Conservation (phyloP, 1,140 invertebrate species). For the Lepidurus arcticus region DNA sequence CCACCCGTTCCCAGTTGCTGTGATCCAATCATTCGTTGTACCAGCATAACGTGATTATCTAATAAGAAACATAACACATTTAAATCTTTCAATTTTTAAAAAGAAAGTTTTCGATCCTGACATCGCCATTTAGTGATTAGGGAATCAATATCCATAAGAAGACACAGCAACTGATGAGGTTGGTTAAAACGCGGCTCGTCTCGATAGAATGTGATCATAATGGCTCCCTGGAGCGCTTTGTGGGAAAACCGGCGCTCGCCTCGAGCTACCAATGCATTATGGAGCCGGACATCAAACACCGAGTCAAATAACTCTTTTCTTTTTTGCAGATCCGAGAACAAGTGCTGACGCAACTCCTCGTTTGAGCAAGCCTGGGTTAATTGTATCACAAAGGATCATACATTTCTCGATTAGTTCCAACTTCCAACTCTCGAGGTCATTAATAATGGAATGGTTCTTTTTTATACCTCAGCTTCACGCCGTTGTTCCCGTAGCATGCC, state of each 20-base stretch:
- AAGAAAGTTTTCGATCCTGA: constrained; percentile 54
- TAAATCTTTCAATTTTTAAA: background rate
- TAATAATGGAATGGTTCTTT: constrained; percentile 17
- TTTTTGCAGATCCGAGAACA: constrained; percentile 66
- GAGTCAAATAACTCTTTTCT: constrained; percentile 77
- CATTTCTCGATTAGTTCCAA: constrained; percentile 7
- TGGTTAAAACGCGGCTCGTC: constrained; percentile 95
- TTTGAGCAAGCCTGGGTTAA: constrained; percentile 52
- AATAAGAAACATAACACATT: constrained; percentile 37
- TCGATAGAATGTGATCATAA: constrained; percentile 95
- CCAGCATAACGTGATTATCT: constrained; percentile 98
- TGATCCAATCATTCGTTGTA: constrained; percentile 98
- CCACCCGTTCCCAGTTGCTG: constrained; percentile 95
- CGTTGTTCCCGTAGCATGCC: constrained; percentile 64
- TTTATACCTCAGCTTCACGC: constrained; percentile 52
- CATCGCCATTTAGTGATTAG: constrained; percentile 99
- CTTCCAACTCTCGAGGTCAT: constrained; percentile 40
- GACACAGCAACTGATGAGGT: constrained; percentile 86
- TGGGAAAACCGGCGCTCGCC: constrained; percentile 87
- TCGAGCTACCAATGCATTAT: constrained; percentile 69
- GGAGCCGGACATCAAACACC: constrained; percentile 75
- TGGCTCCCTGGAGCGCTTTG: constrained; percentile 84
- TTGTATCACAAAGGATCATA: constrained; percentile 27
- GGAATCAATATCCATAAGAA: constrained; percentile 96
- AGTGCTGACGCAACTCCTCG: constrained; percentile 52